Conservation (phyloP, 1,140 invertebrate genomes). For the Chionoecetes opilio region DNA sequence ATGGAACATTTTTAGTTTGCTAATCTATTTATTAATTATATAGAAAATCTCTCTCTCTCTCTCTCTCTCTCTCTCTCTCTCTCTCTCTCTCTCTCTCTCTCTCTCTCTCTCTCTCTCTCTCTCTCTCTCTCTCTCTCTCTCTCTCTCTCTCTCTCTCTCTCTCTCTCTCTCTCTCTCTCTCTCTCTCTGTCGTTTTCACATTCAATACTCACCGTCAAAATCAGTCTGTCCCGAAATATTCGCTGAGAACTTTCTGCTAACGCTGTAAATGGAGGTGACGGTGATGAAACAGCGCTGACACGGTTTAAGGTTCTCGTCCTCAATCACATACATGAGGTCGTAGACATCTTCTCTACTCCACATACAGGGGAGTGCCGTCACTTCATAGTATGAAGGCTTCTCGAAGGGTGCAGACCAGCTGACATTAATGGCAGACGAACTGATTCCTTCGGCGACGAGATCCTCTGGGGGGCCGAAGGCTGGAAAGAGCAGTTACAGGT, state of each 20-base stretch:
- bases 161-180: too few species aligned
- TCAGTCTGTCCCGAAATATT: not conserved
- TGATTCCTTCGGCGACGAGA: not conserved
- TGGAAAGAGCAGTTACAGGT: not conserved
- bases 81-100: conserved; percentile 27
- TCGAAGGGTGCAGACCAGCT: not conserved
- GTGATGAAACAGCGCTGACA: not conserved
- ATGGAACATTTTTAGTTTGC: not conserved
- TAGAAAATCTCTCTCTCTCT: not conserved
- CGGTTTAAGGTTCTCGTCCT: not conserved
- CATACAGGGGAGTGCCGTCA: not conserved
- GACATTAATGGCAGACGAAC: not conserved
- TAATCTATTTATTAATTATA: not conserved
- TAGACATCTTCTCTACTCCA: not conserved
- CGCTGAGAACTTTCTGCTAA: not conserved
- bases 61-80: conserved; percentile 27
- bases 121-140: conserved; percentile 18
- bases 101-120: conserved; percentile 18
- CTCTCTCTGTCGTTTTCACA: too few species aligned
- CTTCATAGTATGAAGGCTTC: not conserved
- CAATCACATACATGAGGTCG: not conserved
- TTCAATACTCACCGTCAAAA: not conserved
- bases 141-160: not conserved
- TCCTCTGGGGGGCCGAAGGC: not conserved
- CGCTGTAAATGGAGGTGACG: not conserved